phyloP scores from a whole-genome alignment of 2,797 vertebrate species.

The Myripristis jacobus region DNA sequence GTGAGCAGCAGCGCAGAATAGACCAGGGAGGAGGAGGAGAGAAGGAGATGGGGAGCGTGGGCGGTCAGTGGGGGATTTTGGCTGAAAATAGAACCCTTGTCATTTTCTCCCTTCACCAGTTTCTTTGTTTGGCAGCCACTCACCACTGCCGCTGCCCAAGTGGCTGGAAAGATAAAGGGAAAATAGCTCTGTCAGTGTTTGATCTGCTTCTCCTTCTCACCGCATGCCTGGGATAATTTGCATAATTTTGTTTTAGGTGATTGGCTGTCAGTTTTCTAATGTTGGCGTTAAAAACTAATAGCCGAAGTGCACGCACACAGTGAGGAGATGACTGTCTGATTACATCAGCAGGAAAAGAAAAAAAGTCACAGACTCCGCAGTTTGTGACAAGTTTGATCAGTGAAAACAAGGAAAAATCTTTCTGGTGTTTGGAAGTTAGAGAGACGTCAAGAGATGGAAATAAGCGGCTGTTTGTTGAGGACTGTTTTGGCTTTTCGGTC shows the following conservation, averaged over 20 bases:
- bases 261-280: slow-evolving; percentile 11
- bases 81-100: slow-evolving; percentile 78
- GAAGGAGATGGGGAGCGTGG: slow-evolving; percentile 44
- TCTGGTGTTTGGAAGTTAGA: too few relatives aligned
- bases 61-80: slow-evolving; percentile 66
- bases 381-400: neutral
- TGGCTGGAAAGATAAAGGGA: slow-evolving; percentile 46
- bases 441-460: too few relatives aligned
- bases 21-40: slow-evolving; percentile 35
- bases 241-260: slow-evolving; percentile 23
- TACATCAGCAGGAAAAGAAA: slow-evolving; percentile 1
- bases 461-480: neutral
- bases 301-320: neutral
- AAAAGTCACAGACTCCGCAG: too few relatives aligned
- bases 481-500: slow-evolving; percentile 14
- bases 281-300: neutral
- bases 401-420: too few relatives aligned
- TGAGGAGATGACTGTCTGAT: neutral
- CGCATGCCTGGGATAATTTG: slow-evolving; percentile 47
- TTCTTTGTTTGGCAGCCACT: slow-evolving; percentile 68
- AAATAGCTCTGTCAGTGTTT: slow-evolving; percentile 40
- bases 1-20: slow-evolving; percentile 34
- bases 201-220: slow-evolving; percentile 23
- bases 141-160: slow-evolving; percentile 48
- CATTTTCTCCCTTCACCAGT: slow-evolving; percentile 73